Conservation (phyloP, 2,797 vertebrate species). For the Poeciliopsis paucimaculata region DNA sequence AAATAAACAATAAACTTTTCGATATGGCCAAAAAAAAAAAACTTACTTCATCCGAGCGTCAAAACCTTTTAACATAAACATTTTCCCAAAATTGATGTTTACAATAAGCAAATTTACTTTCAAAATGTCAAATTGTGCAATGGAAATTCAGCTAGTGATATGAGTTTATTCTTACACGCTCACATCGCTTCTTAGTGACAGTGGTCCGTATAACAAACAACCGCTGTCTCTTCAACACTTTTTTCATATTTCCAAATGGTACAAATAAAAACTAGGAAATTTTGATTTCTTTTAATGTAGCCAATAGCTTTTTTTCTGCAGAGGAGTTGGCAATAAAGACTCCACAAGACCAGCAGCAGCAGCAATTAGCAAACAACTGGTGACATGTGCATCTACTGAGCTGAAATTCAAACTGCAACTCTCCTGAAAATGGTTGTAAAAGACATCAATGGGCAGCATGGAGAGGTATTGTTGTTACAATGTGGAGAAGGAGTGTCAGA, state of each 20-base stretch:
- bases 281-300: background rate
- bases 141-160: background rate
- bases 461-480: background rate
- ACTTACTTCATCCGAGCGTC: too few relatives aligned
- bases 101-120: too few relatives aligned
- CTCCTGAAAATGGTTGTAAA: background rate
- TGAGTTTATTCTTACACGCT: conserved; percentile 3
- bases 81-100: too few relatives aligned
- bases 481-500: background rate
- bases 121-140: too few relatives aligned
- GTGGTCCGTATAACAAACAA: background rate
- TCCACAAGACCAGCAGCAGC: too few relatives aligned
- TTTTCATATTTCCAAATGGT: background rate
- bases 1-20: too few relatives aligned
- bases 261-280: background rate
- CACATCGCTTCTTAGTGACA: background rate
- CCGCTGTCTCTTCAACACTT: background rate
- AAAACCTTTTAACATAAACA: too few relatives aligned
- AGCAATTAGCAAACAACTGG: background rate
- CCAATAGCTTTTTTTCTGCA: too few relatives aligned
- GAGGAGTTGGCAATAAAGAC: too few relatives aligned
- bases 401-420: too few relatives aligned
- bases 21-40: too few relatives aligned
- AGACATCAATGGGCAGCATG: background rate
- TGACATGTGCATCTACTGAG: background rate